phyloP scores from a whole-genome alignment of 2,888 invertebrate species.

The Serripes groenlandicus region DNA sequence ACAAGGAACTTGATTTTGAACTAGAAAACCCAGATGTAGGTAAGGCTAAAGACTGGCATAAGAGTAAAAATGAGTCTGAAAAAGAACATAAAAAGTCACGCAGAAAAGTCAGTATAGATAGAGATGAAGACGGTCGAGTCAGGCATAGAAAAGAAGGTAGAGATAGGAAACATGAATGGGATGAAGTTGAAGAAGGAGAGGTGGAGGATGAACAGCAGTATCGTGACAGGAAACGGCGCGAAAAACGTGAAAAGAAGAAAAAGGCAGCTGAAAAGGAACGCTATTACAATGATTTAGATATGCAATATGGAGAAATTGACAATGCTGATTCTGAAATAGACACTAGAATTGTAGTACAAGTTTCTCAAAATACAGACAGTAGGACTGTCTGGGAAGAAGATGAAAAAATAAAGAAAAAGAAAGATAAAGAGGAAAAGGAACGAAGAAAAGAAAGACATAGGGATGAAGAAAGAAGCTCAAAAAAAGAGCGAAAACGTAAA shows the following conservation, averaged over 20 bases:
- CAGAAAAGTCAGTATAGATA: conserved; percentile 59
- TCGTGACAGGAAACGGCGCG: conserved; percentile 56
- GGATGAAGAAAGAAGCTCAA: conserved; percentile 62
- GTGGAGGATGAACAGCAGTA: conserved; percentile 66
- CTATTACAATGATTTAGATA: conserved; percentile 51
- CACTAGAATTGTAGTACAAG: conserved; percentile 65
- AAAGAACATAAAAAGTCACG: conserved; percentile 55
- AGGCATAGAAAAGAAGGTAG: conserved; percentile 36
- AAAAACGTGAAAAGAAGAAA: conserved; percentile 57
- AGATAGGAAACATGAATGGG: conserved; percentile 47
- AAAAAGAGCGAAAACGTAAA: conserved; percentile 58
- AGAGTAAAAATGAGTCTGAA: conserved; percentile 27
- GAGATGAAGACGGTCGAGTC: conserved; percentile 46
- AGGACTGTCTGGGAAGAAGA: conserved; percentile 68
- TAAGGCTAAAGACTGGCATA: conserved; percentile 49
- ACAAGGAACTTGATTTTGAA: conserved; percentile 57
- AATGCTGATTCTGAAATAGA: conserved; percentile 49
- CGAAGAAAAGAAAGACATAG: conserved; percentile 54
- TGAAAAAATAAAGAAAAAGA: conserved; percentile 54
- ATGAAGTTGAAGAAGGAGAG: conserved; percentile 59
- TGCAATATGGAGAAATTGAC: conserved; percentile 30
- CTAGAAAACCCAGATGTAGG: conserved; percentile 50
- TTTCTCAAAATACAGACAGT: conserved; percentile 63
- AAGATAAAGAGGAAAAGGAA: conserved; percentile 60
- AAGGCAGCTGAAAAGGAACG: conserved; percentile 46